phyloP scores from a whole-genome alignment of 2,888 invertebrate species.

The Drosophila heteroneura region DNA sequence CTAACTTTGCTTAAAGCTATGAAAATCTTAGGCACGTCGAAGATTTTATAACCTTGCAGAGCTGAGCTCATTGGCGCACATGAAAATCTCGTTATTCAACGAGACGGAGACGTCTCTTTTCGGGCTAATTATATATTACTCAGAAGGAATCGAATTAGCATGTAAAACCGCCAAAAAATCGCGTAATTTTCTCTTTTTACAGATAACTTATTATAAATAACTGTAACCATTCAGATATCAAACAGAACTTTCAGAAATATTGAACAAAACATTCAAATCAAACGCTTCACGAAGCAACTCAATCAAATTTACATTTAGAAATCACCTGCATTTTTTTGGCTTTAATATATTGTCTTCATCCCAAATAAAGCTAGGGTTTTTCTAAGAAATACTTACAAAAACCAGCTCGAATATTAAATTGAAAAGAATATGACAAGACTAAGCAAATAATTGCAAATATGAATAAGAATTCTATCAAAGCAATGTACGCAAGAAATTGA shows the following conservation, averaged over 20 bases:
- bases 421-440: neutral
- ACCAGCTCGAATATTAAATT: neutral
- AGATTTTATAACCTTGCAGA: neutral
- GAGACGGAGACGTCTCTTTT: too few species aligned
- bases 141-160: too few species aligned
- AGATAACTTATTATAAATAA: neutral
- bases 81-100: neutral
- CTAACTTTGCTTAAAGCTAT: too few species aligned
- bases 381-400: neutral
- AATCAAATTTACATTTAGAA: neutral
- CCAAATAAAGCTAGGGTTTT: neutral
- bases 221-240: neutral
- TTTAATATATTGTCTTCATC: neutral
- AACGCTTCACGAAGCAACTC: neutral
- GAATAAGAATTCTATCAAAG: neutral
- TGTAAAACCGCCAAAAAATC: neutral
- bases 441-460: neutral
- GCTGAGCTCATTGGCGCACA: too few species aligned
- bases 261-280: neutral
- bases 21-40: neutral
- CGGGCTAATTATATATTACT: too few species aligned
- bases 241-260: neutral
- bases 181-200: neutral
- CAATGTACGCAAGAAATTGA: slow-evolving; percentile 11
- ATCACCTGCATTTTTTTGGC: neutral